phyloP scores from a whole-genome alignment of 1,140 invertebrate genomes.

The Drosophila eugracilis region DNA sequence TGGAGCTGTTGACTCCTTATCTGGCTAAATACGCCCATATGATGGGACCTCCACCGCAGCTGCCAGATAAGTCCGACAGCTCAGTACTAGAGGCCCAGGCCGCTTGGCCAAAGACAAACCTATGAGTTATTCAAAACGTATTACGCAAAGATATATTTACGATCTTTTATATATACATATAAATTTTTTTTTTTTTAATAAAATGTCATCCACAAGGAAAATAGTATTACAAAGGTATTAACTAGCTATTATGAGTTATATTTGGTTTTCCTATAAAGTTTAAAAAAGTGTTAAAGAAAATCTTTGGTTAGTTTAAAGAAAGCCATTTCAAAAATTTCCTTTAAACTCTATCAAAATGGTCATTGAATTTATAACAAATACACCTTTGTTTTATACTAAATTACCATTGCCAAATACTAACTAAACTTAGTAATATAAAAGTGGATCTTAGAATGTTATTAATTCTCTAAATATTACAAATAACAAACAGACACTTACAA shows the following conservation, averaged over 20 bases:
- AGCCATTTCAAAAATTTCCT: too few relatives aligned
- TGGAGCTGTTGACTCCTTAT: conserved; percentile 88
- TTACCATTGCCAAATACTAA: too few relatives aligned
- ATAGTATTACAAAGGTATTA: background rate
- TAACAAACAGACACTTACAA: background rate
- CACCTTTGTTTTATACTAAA: too few relatives aligned
- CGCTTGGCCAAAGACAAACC: conserved; percentile 46
- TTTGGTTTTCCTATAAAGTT: background rate
- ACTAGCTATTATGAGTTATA: background rate
- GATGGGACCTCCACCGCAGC: conserved; percentile 30
- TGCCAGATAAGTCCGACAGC: conserved; percentile 15
- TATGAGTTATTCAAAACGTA: conserved; percentile 18
- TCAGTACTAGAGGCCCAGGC: conserved; percentile 16
- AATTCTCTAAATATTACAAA: background rate
- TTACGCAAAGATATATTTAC: background rate
- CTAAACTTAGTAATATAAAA: background rate
- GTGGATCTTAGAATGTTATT: background rate
- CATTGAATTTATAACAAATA: too few relatives aligned
- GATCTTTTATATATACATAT: too few relatives aligned
- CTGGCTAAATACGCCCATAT: conserved; percentile 63
- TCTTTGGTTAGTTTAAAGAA: too few relatives aligned
- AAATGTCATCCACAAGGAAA: background rate
- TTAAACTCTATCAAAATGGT: too few relatives aligned
- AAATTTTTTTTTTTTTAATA: conserved; percentile 7
- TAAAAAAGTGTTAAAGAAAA: background rate